Conservation (phyloP, 2,888 invertebrate genomes). For the Vandiemenella viatica region DNA sequence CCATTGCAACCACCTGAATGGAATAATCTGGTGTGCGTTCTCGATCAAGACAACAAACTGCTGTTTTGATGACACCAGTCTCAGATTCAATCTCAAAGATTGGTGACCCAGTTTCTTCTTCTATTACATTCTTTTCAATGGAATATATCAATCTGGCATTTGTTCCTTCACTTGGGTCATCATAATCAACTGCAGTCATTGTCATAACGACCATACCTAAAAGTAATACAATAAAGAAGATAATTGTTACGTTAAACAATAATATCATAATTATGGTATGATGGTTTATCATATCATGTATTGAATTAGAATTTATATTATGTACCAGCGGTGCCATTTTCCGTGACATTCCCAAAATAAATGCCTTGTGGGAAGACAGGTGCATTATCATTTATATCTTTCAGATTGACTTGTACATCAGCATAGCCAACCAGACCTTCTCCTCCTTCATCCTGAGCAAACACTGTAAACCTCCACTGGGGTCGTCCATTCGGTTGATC, state of each 20-base stretch:
- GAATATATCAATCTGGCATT: constrained; percentile 91
- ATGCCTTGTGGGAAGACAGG: constrained; percentile 90
- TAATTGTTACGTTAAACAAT: too few relatives aligned
- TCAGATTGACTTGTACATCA: constrained; percentile 91
- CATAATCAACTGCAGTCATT: constrained; percentile 94
- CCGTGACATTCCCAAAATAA: constrained; percentile 89
- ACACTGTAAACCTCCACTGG: constrained; percentile 90
- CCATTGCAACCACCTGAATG: constrained; percentile 91
- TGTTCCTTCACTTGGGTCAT: constrained; percentile 87
- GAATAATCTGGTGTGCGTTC: constrained; percentile 95
- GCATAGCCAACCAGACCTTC: constrained; percentile 93
- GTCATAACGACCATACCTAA: constrained; percentile 94
- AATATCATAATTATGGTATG: too few relatives aligned
- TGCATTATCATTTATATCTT: constrained; percentile 94
- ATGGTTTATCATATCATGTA: too few relatives aligned
- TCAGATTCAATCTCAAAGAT: constrained; percentile 94
- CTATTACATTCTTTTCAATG: constrained; percentile 91
- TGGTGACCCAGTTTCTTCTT: constrained; percentile 90
- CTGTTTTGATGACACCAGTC: constrained; percentile 90
- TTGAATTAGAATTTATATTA: too few relatives aligned
- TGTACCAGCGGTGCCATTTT: constrained; percentile 82
- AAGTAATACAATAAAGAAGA: constrained; percentile 11
- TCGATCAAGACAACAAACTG: constrained; percentile 87
- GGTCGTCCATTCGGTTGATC: constrained; percentile 94
- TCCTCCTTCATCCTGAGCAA: constrained; percentile 90